Base-by-base conservation (phyloP, 1,140 invertebrate genomes). In the Trichonephila inaurata region DNA sequence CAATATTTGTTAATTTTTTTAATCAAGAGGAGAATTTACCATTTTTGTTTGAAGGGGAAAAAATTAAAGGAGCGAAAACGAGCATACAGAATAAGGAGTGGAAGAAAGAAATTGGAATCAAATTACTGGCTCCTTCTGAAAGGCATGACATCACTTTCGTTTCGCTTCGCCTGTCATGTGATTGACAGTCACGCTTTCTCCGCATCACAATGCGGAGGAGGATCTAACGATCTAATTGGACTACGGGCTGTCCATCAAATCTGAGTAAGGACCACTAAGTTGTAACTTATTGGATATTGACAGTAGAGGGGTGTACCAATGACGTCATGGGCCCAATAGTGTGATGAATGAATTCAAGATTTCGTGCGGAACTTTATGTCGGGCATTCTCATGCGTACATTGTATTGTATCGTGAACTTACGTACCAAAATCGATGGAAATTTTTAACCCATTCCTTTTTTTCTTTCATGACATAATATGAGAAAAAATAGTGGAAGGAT, bases 221-320 rank as follows among this genome's bases (percentile, higher is more conserved):
- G 81, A 64, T 33, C 90, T 51, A 28, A 51, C 60, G n/a, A 92
- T 92, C 90, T 85, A 66, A 92, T 92, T 92, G 90, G 90, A 24
- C 81, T 85, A 44, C 18, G 3, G 62, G 6, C 61, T 92, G 90
- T 92, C 90, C 33, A 72, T 92, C 81, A 85, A 44, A 62, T 24
- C n/a, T n/a, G 72, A 61, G 58, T 69, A 61, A 90, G 72, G 89
- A 85, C 90, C 81, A 85, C 60, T 28, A 85, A 85, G 77, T 33
- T 58, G 90, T 92, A 92, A 92, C 81, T 85, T 92, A 92, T 92
- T 92, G 90, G 90, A 62, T 92, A 92, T 92, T 92, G 90, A 92
- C 90, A 92, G 82, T 69, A 58, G 61, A 85, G 77, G 81, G 90
- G 90, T 81, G 90, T 77, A 90, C 72, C 44, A 51, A 33, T 90